phyloP scores from a whole-genome alignment of 2,888 invertebrate genomes.

The Baronia brevicornis region DNA sequence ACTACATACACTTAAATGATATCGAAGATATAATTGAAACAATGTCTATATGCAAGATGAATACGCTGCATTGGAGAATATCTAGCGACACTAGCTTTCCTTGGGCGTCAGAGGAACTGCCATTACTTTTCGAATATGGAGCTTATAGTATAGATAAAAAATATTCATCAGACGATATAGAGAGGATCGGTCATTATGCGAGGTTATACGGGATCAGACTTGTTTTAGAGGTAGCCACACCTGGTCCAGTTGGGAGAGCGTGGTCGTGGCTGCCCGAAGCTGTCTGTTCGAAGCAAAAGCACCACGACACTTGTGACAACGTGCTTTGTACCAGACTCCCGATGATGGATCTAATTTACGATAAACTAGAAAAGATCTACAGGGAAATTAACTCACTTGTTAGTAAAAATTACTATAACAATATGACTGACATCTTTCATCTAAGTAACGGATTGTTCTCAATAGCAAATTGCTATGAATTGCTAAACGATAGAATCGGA shows the following conservation, averaged over 20 bases:
- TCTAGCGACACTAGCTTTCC: slow-evolving; percentile 94
- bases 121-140: slow-evolving; percentile 85
- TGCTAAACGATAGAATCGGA: slow-evolving; percentile 82
- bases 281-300: slow-evolving; percentile 33
- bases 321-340: slow-evolving; percentile 85
- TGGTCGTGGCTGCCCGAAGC: slow-evolving; percentile 86
- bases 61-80: slow-evolving; percentile 94
- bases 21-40: slow-evolving; percentile 85
- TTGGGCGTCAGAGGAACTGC: slow-evolving; percentile 80
- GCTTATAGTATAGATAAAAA: slow-evolving; percentile 85
- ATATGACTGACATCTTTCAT: slow-evolving; percentile 85
- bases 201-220: slow-evolving; percentile 86
- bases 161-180: slow-evolving; percentile 81
- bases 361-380: slow-evolving; percentile 81
- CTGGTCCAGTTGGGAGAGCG: slow-evolving; percentile 89
- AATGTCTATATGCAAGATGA: slow-evolving; percentile 91
- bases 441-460: slow-evolving; percentile 86
- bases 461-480: slow-evolving; percentile 78
- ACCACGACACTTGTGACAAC: slow-evolving; percentile 75
- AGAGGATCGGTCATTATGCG: slow-evolving; percentile 83
- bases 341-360: slow-evolving; percentile 81
- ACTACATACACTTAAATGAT: slow-evolving; percentile 85
- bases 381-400: slow-evolving; percentile 79
- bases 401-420: slow-evolving; percentile 51
- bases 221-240: slow-evolving; percentile 90